Evolutionary conservation across 2,888 invertebrate species (phyloP), one percentile per base, ranked within the genome.

Genomic region (Leptogaster cylindrica): DNA sequence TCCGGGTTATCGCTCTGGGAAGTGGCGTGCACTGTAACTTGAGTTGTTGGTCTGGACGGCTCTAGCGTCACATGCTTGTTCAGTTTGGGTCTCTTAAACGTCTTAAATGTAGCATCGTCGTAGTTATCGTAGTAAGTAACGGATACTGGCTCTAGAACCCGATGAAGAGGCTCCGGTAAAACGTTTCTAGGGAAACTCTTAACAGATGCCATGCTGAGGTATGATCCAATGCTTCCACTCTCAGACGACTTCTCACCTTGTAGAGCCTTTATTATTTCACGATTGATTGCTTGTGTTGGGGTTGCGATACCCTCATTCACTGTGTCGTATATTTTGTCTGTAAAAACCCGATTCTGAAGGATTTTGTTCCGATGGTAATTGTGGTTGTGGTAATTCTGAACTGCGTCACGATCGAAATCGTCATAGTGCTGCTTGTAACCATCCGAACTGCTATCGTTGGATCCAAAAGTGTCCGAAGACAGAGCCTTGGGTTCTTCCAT

Each of bases 151-250:
- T 92, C 92, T 23, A 93, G 80, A 3, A 92, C 90, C 72, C 89
- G 87, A 61, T 89, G 89, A 8, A 93, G 78, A 0, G 92, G 92
- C 76, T 92, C 92, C 2, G 90, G 90, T 66, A 90, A 86, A 72
- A 86, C 86, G 2, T 88, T 77, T 85, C 88, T 89, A 1, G 93
- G 93, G 75, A 93, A 93, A n/a, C 90, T 88, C 75, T 88, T 90
- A 7, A 92, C 89, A 2, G 92, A 92, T 18, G 91, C 91, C 92
- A 93, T 93, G 0, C 92, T 92, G 3, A 93, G 84, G 75, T 90
- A 92, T 0, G 92, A 92, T 50, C 91, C 90, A 0, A 93, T 86
- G 2, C 87, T 86, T 3, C 82, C 83, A 0, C 85, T 85, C 5
- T 80, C 80, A 1, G 79, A 78, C 6, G 78, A 78, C 39, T 76